Conservation (phyloP, 2,797 vertebrate species). For the Acomys russatus region DNA sequence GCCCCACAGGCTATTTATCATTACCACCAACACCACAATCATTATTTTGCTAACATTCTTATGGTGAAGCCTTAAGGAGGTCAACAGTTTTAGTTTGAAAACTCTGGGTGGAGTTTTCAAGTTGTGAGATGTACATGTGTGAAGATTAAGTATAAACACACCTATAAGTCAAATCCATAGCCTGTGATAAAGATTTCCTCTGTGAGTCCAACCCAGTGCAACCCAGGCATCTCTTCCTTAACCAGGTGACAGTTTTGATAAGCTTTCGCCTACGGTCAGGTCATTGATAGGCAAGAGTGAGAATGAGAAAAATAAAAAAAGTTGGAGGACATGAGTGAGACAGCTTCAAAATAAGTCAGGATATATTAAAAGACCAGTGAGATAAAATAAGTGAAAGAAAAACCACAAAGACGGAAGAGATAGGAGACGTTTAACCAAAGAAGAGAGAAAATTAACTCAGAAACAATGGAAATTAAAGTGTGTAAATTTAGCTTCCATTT, state of each 20-base stretch:
- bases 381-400: background rate
- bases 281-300: conserved; percentile 30
- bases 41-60: conserved; percentile 35
- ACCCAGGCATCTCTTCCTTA: conserved; percentile 18
- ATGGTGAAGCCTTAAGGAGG: background rate
- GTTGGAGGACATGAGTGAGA: background rate
- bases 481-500: background rate
- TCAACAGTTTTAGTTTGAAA: conserved; percentile 26
- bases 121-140: conserved; percentile 6
- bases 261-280: conserved; percentile 23
- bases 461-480: background rate
- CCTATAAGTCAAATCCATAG: background rate
- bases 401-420: background rate
- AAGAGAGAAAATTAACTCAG: conserved; percentile 36
- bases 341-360: background rate
- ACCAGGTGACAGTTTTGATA: background rate
- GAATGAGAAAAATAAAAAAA: conserved; percentile 36
- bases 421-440: background rate
- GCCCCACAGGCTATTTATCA: background rate
- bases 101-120: background rate
- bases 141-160: background rate
- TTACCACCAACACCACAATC: too few species aligned
- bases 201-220: background rate
- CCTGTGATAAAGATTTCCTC: background rate
- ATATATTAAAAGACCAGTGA: background rate